These are phyloP conservation scores for Micronycteris hirsuta DNA, from an alignment of 2,113 vertebrate species.

Conservation along the genomic window DNA sequence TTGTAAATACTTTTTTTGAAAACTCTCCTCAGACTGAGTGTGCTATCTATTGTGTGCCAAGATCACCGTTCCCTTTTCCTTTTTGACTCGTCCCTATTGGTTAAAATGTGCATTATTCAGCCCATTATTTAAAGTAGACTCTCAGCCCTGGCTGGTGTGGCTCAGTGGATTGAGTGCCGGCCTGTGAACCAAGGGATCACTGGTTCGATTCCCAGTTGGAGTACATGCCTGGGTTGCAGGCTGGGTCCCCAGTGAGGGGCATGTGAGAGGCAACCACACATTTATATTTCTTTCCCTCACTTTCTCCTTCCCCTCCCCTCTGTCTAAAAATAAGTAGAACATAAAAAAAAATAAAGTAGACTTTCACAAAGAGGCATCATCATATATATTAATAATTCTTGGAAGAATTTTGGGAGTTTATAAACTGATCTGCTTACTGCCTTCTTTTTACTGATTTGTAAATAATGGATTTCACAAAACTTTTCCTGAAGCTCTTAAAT, in stretches of 20 bases:
- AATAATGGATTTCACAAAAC: conserved; percentile 41
- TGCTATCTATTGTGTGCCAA: background rate
- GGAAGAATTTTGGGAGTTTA: conserved; percentile 22
- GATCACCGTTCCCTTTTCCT: background rate
- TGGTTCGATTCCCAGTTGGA: too few species aligned
- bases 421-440: background rate
- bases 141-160: too few species aligned
- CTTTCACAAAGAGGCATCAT: background rate
- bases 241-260: too few species aligned
- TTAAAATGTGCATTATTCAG: conserved; percentile 16
- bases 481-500: conserved; percentile 31
- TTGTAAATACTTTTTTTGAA: conserved; percentile 9
- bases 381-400: background rate
- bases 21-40: background rate
- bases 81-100: background rate
- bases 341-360: too few species aligned
- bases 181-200: too few species aligned
- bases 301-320: too few species aligned
- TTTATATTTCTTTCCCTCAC: too few species aligned
- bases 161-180: too few species aligned
- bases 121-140: conserved; percentile 17
- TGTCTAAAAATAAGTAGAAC: too few species aligned
- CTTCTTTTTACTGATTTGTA: background rate
- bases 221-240: too few species aligned
- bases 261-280: too few species aligned